Base-by-base conservation (phyloP, 1,140 invertebrate genomes). In the Philotrypesis tridentata region DNA sequence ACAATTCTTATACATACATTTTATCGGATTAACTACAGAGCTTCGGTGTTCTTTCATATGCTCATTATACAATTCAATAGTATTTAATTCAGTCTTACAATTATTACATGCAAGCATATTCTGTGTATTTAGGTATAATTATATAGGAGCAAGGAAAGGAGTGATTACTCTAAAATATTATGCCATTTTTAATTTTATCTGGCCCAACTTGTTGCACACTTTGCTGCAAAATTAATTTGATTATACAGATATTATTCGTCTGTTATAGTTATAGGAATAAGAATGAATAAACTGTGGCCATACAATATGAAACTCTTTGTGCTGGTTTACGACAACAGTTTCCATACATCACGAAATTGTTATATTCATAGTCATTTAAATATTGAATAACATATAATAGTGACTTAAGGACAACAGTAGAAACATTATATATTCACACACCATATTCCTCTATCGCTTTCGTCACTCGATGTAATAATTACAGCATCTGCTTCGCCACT, bases 21-120 rank as follows among this genome's bases (percentile, higher is more conserved):
- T 37, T 70, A 70, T 70, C 2, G 33, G 33, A 12, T 31, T 33
- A 67, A 4, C 27, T 67, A 67, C 12, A 23, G 6, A 25, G 12
- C 11, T 29, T 31, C 29, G 3, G n/a, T 70, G 67, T 4, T 33
- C 21, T 37, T 70, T 70, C 23, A 37, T 11, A 70, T 70, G 67
- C 17, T 70, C 17, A 70, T 70, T 70, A 37, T 70, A 70, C 9
- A 37, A n/a, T n/a, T 21, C 4, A n/a, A 70, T 33, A n/a, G 9
- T 33, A 8, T 14, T 4, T 37, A 70, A 40, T 37, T 11, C 5
- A 21, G 14, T 21, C 37, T 33, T 37, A 37, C 67, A 70, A n/a
- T 70, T 70, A 23, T 70, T 70, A 27, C 29, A 70, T 7, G 29
- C 21, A 70, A 21, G 37, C 67, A 70, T 70, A 33, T 70, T 67